Base-by-base conservation (phyloP, 1,140 invertebrate species). In the Drosophila albomicans region DNA sequence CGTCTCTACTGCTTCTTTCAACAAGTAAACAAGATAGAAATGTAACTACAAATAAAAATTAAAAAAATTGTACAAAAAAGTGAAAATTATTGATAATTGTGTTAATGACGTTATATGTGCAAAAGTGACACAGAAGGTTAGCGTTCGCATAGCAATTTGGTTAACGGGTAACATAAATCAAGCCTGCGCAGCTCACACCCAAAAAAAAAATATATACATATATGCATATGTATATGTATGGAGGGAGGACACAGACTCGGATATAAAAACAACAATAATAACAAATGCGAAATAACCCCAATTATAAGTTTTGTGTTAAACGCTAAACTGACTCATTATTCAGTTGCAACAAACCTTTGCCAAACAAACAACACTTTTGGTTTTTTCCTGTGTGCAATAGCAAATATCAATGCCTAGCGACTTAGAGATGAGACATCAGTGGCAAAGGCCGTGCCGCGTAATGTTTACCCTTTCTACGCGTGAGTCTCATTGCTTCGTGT, bases 141-240 rank as follows among this genome's bases (percentile, higher is more conserved):
- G 7, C 1, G 35, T 38, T 38, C 8, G 35, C 35, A 38, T 38
- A 38, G 35, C 16, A 58, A 67, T n/a, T 2, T 11, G 10, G 20
- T 20, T 15, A 25, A 35, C 13, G 32, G 15, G 28, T 32, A 68
- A 49, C 57, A 74, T 49, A 65, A 69, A 38, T 45, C 13, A 61
- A 15, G 65, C 54, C 68, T 75, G 73, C 73, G 64, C 48, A 85
- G 81, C 81, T 73, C 81, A 84, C 81, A 85, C 81, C 81, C 81
- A 85, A 80, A 80, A 80, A 75, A 75, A 80, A 80, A 80, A 81
- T 70, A 63, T 66, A 65, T 48, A 67, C 58, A 66, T 64, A 80
- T 70, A 28, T 81, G 46, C 59, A 35, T 51, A 35, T 57, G 28
- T 28, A 71, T 54, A 57, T 65, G 45, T 45, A 59, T 28, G 57